Evolutionary conservation across 1,140 invertebrate species (phyloP).

Genomic region (Pseudoatta argentina): DNA sequence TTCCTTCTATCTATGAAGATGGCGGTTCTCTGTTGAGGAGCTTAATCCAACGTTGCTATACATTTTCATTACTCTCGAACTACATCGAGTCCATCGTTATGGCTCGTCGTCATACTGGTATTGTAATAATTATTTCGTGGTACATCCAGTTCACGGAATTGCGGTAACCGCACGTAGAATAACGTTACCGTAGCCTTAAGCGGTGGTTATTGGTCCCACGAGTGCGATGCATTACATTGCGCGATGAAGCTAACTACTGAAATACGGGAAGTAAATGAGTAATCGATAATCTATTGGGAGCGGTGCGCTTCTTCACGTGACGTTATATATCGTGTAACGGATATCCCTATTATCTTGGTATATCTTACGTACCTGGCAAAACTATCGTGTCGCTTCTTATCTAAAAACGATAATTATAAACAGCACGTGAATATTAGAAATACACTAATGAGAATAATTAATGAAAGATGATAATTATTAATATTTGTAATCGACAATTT

Average conservation of each 20-base stretch:
- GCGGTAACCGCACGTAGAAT: conserved; percentile 8
- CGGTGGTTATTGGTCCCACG: conserved; percentile 65
- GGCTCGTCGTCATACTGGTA: conserved; percentile 6
- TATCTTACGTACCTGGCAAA: background rate
- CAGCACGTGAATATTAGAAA: background rate
- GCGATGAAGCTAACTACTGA: conserved; percentile 66
- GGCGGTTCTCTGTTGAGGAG: conserved; percentile 25
- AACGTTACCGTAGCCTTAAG: conserved; percentile 64
- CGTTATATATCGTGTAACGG: conserved; percentile 5
- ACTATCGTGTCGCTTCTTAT: background rate
- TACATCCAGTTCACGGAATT: conserved; percentile 30
- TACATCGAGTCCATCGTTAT: background rate
- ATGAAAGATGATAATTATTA: background rate
- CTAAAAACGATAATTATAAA: conserved; percentile 4
- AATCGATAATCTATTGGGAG: conserved; percentile 74
- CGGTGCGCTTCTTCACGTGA: conserved; percentile 62
- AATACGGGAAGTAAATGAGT: conserved; percentile 68
- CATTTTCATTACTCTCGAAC: conserved; percentile 40
- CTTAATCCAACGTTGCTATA: conserved; percentile 23
- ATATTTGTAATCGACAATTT: conserved; percentile 16
- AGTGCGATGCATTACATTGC: conserved; percentile 61
- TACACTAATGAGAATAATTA: background rate
- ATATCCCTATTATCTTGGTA: background rate
- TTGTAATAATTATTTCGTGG: conserved; percentile 67
- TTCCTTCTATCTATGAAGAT: background rate